Conservation (phyloP, 2,888 invertebrate species). For the Acronicta leporina region DNA sequence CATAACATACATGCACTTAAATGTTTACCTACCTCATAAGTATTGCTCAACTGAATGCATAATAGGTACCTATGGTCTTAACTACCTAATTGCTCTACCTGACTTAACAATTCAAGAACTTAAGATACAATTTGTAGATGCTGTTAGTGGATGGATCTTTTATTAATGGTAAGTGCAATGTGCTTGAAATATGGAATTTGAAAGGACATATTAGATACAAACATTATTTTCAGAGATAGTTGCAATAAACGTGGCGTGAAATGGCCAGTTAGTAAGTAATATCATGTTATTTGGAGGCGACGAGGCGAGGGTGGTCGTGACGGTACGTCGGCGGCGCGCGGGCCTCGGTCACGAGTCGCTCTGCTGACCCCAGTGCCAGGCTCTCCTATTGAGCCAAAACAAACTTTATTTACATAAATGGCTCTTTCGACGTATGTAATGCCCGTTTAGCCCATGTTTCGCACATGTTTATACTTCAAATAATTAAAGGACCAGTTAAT, state of each 20-base stretch:
- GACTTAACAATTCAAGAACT: constrained; percentile 34
- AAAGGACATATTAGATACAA: constrained; percentile 55
- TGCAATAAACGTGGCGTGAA: constrained; percentile 81
- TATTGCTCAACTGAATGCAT: constrained; percentile 10
- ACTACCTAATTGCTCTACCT: constrained; percentile 22
- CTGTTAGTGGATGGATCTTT: constrained; percentile 39
- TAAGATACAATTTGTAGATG: constrained; percentile 29
- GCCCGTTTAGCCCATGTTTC: constrained; percentile 15
- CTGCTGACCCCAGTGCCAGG: constrained; percentile 80
- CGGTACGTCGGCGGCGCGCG: constrained; percentile 69
- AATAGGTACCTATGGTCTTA: neutral
- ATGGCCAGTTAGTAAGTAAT: constrained; percentile 87
- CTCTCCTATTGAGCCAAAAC: constrained; percentile 59
- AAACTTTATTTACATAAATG: constrained; percentile 56
- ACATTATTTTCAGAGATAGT: constrained; percentile 66
- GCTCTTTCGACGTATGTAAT: constrained; percentile 41
- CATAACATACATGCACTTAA: too few species aligned
- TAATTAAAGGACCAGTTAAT: constrained; percentile 19
- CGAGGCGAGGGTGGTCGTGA: constrained; percentile 83
- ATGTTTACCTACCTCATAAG: too few species aligned
- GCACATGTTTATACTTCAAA: constrained; percentile 5
- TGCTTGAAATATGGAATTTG: constrained; percentile 46
- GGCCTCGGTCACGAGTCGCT: constrained; percentile 83
- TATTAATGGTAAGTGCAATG: constrained; percentile 48
- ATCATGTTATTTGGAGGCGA: constrained; percentile 85